phyloP scores from a whole-genome alignment of 1,140 invertebrate genomes.

The Aplysia californica region DNA sequence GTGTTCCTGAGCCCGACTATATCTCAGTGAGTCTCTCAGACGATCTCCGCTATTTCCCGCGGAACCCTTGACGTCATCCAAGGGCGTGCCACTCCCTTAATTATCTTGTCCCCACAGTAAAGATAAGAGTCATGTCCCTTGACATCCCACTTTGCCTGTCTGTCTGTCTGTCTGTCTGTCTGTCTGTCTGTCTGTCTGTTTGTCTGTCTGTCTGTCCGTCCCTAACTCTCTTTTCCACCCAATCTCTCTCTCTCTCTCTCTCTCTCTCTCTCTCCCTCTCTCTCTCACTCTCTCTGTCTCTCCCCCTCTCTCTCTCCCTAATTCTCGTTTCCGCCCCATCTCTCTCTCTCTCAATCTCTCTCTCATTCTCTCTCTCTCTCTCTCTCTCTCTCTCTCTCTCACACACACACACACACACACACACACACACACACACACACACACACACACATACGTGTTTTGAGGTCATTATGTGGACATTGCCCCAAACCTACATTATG shows the following conservation, averaged over 20 bases:
- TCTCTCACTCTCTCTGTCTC: not conserved
- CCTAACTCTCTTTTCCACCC: no score
- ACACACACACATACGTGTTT: no score
- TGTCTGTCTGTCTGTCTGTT: not conserved
- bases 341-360: not conserved
- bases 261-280: not conserved
- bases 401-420: not conserved
- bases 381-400: not conserved
- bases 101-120: no score
- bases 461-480: no score
- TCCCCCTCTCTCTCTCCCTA: not conserved
- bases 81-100: no score
- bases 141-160: no score
- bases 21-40: not conserved
- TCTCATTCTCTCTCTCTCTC: not conserved
- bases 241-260: no score
- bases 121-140: no score
- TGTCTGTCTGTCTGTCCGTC: no score
- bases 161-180: not conserved
- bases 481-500: no score
- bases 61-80: no score
- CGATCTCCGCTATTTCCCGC: not conserved
- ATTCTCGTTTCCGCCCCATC: not conserved
- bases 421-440: not conserved
- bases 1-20: no score